These are phyloP conservation scores for Pycnomerus fuliginosus DNA, from an alignment of 2,888 invertebrate species.

Conservation along the genomic window DNA sequence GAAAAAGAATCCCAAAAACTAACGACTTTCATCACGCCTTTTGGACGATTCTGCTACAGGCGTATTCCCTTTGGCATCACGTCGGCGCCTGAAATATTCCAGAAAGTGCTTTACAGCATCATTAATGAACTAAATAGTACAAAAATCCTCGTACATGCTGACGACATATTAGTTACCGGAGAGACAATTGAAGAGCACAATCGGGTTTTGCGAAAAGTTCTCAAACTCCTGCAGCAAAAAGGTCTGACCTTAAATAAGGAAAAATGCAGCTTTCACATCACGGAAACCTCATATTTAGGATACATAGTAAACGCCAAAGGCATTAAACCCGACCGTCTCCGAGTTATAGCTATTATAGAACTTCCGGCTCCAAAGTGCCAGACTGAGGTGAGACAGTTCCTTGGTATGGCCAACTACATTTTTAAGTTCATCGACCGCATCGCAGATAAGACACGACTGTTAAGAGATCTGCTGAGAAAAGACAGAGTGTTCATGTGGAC, in stretches of 20 bases:
- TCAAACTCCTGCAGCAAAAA: slow-evolving; percentile 6
- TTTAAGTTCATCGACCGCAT: background rate
- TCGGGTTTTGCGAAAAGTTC: slow-evolving; percentile 7
- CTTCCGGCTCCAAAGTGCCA: background rate
- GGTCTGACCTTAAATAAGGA: slow-evolving; percentile 31
- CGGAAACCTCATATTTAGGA: slow-evolving; percentile 4
- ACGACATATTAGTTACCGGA: slow-evolving; percentile 18
- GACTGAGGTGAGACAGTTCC: background rate
- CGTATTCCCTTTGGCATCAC: slow-evolving; percentile 17
- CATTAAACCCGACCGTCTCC: background rate
- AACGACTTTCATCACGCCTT: slow-evolving; percentile 22
- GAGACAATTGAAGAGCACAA: slow-evolving; percentile 13
- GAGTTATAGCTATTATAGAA: background rate
- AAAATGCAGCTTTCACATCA: slow-evolving; percentile 34
- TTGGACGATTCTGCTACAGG: slow-evolving; percentile 19
- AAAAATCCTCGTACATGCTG: slow-evolving; percentile 6
- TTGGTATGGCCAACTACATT: background rate
- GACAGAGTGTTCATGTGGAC: no score
- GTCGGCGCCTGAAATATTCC: slow-evolving; percentile 13
- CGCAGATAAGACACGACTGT: no score
- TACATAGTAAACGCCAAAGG: background rate
- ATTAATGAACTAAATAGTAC: background rate
- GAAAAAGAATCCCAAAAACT: slow-evolving; percentile 1
- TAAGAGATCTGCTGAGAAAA: no score
- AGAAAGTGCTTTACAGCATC: slow-evolving; percentile 1